Evolutionary conservation across 2,113 vertebrate genomes (phyloP), one percentile per base, ranked within the genome.

Genomic region (Stictonetta naevosa): DNA sequence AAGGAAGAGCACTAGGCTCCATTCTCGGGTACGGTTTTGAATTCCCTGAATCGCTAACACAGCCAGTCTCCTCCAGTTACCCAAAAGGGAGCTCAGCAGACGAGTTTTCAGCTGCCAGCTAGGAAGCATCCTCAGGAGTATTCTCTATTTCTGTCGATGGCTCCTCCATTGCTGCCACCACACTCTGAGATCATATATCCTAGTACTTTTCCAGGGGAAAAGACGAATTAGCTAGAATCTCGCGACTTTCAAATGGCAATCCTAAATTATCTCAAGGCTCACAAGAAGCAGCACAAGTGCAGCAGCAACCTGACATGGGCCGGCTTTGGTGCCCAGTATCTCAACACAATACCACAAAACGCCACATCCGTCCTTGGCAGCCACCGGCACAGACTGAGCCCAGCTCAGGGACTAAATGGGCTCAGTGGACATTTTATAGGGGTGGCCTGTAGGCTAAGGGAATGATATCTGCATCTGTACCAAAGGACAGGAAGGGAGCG

Each of bases 21-120:
- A 53, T 82, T 75, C 74, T 93, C 46, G 42, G 82, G 79, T 46
- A 79, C 0, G 2, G 83, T 93, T 87, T 92, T 11, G 15, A 76
- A 89, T 96, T 94, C 78, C 83, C 78, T n/a, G n/a, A n/a, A 55
- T 21, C 53, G 58, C 67, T 87, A 82, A 52, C 66, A 92, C 66
- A 92, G 88, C 31, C 82, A 73, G 36, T 67, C 84, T 97, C 64
- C 93, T 95, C 74, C 3, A 0, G 34, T 90, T 96, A 91, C 95
- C 71, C 83, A 88, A 84, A 86, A 79, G 79, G 46, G 74, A 95
- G 67, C 52, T 95, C 88, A 93, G 91, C 73, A 92, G 95, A 89
- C 80, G 83, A 75, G 33, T 69, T 84, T 95, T 92, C 77, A 87
- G 66, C 77, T 88, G 83, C 62, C 91, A 87, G 83, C 88, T 78